phyloP scores from a whole-genome alignment of 23 tunicate genomes.

The Halocynthia roretzi region DNA sequence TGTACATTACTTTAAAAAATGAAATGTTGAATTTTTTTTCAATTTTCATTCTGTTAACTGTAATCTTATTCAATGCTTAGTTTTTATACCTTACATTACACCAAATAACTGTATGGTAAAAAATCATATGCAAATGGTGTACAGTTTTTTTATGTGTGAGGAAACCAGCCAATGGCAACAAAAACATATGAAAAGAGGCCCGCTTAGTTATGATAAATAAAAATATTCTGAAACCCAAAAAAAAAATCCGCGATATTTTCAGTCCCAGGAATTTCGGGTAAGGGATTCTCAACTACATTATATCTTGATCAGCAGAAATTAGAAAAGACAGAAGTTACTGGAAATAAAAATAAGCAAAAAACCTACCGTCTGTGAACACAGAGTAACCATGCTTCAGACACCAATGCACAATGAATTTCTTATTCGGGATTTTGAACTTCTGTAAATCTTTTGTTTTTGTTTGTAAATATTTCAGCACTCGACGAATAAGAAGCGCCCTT shows the following conservation, averaged over 20 bases:
- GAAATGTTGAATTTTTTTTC: no score
- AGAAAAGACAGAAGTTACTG: background rate
- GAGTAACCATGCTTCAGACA: constrained; percentile 74
- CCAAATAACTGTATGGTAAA: no score
- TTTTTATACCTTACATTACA: no score
- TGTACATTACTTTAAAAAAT: no score
- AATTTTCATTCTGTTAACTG: no score
- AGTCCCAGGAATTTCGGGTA: background rate
- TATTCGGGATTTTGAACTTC: constrained; percentile 23
- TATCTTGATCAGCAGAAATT: background rate
- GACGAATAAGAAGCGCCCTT: constrained; percentile 43
- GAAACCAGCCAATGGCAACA: no score
- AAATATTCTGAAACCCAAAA: background rate
- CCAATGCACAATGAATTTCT: constrained; percentile 54
- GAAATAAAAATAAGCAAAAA: background rate
- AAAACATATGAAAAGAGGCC: no score
- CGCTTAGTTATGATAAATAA: background rate
- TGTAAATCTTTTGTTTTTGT: background rate
- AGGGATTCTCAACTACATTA: background rate
- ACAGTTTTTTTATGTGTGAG: no score
- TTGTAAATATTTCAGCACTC: constrained; percentile 29
- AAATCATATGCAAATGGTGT: no score
- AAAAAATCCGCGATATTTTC: background rate
- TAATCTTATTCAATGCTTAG: no score
- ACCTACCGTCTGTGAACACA: constrained; percentile 71